These are phyloP conservation scores for Hermaeophaga mercurialis DNA, from an alignment of 2,888 invertebrate species.

Conservation along the genomic window DNA sequence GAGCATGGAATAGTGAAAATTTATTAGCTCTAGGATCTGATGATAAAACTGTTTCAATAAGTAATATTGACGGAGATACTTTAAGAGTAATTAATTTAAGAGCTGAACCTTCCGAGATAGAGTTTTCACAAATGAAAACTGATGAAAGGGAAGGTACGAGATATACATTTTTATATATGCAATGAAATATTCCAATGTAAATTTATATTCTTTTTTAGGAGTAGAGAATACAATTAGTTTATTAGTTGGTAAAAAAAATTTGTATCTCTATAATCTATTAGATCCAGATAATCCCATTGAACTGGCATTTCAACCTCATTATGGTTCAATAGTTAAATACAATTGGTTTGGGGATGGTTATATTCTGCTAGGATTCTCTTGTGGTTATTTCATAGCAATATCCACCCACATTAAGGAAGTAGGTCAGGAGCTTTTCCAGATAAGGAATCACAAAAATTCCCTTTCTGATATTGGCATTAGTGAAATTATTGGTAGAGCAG, in stretches of 20 bases:
- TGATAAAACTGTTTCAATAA: slow-evolving; percentile 89
- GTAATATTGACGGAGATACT: slow-evolving; percentile 95
- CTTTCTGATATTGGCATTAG: slow-evolving; percentile 78
- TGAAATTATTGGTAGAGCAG: slow-evolving; percentile 74
- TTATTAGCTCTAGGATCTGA: slow-evolving; percentile 92
- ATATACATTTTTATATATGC: slow-evolving; percentile 45
- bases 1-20: slow-evolving; percentile 91
- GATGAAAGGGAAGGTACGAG: slow-evolving; percentile 81
- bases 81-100: slow-evolving; percentile 81
- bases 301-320: slow-evolving; percentile 93
- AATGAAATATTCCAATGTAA: not conserved
- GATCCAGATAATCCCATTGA: slow-evolving; percentile 97
- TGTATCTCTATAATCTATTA: slow-evolving; percentile 89
- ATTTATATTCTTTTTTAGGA: slow-evolving; percentile 59
- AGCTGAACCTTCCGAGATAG: slow-evolving; percentile 84
- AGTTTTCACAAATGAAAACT: slow-evolving; percentile 95
- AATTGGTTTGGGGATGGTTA: slow-evolving; percentile 96
- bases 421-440: slow-evolving; percentile 94
- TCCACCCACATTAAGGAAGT: slow-evolving; percentile 97
- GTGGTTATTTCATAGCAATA: slow-evolving; percentile 91
- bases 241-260: slow-evolving; percentile 85
- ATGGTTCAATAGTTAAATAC: slow-evolving; percentile 87
- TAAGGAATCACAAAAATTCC: slow-evolving; percentile 82
- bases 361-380: slow-evolving; percentile 91
- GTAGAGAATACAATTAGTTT: slow-evolving; percentile 67